Base-by-base conservation (phyloP, 37 sponge, comb jelly and placozoan genomes). In the Ephydatia muelleri region DNA sequence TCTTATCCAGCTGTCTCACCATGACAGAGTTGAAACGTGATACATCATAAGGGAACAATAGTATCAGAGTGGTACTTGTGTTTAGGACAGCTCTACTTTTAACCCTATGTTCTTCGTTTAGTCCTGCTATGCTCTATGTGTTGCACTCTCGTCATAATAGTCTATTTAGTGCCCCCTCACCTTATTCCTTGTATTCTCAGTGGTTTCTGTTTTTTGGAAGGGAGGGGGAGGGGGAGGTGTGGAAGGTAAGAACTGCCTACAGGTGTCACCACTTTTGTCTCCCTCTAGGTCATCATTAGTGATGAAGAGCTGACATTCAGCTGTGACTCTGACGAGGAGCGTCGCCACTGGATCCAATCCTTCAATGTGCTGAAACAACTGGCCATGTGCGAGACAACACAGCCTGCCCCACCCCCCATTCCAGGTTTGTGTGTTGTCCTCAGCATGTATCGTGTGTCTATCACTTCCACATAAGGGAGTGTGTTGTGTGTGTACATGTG, bases 331-430 rank as follows among this genome's bases (percentile, higher is more conserved):
- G 37, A 89, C 47, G 26, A 80, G 0, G 90, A 93, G 73, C 78
- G 93, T 69, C 90, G 89, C 32, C 87, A 86, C 27, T 93, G 93
- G 93, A 90, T 82, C 14, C 81, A 85, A 16, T 76, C 90, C 26
- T 85, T 90, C 67, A 72, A 67, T 25, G 68, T 85, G 30, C 81
- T 90, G 38, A 90, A 85, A 68, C 73, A 76, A 71, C 40, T 90
- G 70, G 88, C 88, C 27, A 76, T 49, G 16, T 57, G 49, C 49
- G 65, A 49, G 8, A 33, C 84, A 14, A n/a, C 72, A 66, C 68
- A 79, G 31, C 70, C 76, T 19, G 34, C 75, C 27, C 30, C 73
- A 47, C 36, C 26, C 29, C 85, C 83, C 5, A 37, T 82, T 19
- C 22, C 83, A 77, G 83, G 88, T 88, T 49, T 64, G 30, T 64